Percentiles rank a stretch among this genome's conserved stretches.
phyloP scores from a whole-genome alignment of 2,113 vertebrate species.

The Antennarius striatus region DNA sequence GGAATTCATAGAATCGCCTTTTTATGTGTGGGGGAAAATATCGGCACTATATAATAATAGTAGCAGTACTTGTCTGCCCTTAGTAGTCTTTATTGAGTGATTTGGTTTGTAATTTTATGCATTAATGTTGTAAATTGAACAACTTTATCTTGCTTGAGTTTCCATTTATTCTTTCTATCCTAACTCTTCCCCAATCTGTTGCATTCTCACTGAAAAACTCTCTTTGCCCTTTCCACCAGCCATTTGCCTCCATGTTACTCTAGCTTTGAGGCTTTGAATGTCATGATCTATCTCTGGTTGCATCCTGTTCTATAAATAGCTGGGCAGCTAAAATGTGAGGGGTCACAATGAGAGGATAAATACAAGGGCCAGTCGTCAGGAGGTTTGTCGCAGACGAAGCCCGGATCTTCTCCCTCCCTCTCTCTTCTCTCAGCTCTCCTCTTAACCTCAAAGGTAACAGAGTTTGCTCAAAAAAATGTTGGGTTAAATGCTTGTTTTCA shows the following conservation, averaged over 20 bases:
- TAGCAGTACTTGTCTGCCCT: too few species aligned
- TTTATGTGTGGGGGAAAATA: too few species aligned
- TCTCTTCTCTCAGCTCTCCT: conserved; percentile 69
- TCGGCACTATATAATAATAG: too few species aligned
- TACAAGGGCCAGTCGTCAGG: conserved; percentile 55
- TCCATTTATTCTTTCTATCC: too few species aligned
- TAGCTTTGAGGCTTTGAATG: conserved; percentile 68
- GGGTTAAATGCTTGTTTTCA: too few species aligned
- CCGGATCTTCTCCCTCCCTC: conserved; percentile 64
- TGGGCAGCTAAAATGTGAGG: conserved; percentile 80
- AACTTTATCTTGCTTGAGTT: too few species aligned
- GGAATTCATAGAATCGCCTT: not conserved
- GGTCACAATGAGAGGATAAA: conserved; percentile 82
- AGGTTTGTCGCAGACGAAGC: conserved; percentile 68
- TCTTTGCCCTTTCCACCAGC: conserved; percentile 68
- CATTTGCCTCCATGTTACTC: conserved; percentile 44
- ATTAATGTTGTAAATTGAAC: too few species aligned
- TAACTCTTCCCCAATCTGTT: not conserved
- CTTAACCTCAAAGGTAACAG: conserved; percentile 75
- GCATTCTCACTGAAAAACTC: conserved; percentile 33
- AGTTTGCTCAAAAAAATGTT: not conserved
- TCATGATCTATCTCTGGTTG: conserved; percentile 77
- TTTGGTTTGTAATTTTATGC: too few species aligned
- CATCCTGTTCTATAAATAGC: conserved; percentile 79
- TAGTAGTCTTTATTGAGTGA: not conserved